phyloP scores from a whole-genome alignment of 2,888 invertebrate genomes.

The Eupithecia insigniata region DNA sequence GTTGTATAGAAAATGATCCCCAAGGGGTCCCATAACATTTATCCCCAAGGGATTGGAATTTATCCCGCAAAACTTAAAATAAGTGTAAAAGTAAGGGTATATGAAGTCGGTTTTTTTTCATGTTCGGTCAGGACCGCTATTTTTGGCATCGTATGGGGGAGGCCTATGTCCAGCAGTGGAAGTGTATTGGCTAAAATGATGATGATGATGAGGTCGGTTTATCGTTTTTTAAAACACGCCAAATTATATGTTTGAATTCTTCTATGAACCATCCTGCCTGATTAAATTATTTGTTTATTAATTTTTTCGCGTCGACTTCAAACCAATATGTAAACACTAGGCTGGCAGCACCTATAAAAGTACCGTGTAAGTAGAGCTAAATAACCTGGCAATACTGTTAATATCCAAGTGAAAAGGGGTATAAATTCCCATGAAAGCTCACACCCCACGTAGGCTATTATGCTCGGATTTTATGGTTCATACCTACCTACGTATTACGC shows the following conservation, averaged over 20 bases:
- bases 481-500: conserved; percentile 39
- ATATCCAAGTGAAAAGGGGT: conserved; percentile 33
- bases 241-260: neutral
- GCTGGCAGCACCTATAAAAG: conserved; percentile 13
- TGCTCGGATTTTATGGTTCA: conserved; percentile 46
- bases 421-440: conserved; percentile 35
- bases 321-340: neutral
- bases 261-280: neutral
- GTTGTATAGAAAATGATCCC: too few relatives aligned
- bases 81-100: too few relatives aligned
- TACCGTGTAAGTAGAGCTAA: conserved; percentile 20
- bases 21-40: too few relatives aligned
- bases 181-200: too few relatives aligned
- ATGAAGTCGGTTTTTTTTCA: too few relatives aligned
- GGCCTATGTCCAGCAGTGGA: too few relatives aligned
- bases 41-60: too few relatives aligned
- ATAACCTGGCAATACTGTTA: conserved; percentile 21
- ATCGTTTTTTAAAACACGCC: too few relatives aligned
- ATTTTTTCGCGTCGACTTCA: neutral
- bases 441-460: conserved; percentile 41
- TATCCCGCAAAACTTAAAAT: too few relatives aligned
- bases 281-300: neutral
- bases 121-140: too few relatives aligned
- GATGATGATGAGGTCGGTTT: too few relatives aligned
- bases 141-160: too few relatives aligned